These are phyloP conservation scores for Aphelenchoides besseyi DNA, from an alignment of 1,140 invertebrate genomes.

Conservation along the genomic window DNA sequence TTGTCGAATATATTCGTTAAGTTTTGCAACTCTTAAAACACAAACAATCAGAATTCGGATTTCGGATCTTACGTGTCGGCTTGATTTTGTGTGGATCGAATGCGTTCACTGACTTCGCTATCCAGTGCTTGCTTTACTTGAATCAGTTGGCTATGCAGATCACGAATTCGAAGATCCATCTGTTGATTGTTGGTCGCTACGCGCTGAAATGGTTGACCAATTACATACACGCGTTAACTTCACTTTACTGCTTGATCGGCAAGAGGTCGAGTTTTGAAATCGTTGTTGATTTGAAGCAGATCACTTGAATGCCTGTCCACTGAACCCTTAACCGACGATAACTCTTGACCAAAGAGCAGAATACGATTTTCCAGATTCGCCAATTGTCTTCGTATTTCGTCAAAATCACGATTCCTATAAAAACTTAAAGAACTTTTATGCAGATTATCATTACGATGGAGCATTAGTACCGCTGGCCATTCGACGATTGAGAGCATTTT, in stretches of 20 bases:
- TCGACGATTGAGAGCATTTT: conserved; percentile 37
- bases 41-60: no score
- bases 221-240: conserved; percentile 15
- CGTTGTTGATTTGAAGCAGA: conserved; percentile 50
- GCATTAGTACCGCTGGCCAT: conserved; percentile 13
- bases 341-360: conserved; percentile 44
- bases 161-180: conserved; percentile 46
- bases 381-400: conserved; percentile 47
- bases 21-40: conserved; percentile 46
- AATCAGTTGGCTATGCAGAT: conserved; percentile 51
- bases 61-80: conserved; percentile 36
- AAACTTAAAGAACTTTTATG: conserved; percentile 32
- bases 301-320: conserved; percentile 51
- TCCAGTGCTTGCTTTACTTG: conserved; percentile 50
- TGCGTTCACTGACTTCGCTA: conserved; percentile 40
- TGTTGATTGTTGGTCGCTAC: conserved; percentile 47
- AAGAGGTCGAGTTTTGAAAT: conserved; percentile 49
- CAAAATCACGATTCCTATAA: conserved; percentile 46
- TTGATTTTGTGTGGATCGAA: conserved; percentile 37
- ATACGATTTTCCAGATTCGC: conserved; percentile 44
- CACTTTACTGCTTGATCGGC: conserved; percentile 48
- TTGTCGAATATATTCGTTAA: conserved; percentile 55
- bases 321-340: conserved; percentile 33
- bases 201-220: conserved; percentile 39
- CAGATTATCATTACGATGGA: not conserved